Evolutionary conservation across 2,888 invertebrate genomes (phyloP).

Genomic region (Pelosia muscerda): DNA sequence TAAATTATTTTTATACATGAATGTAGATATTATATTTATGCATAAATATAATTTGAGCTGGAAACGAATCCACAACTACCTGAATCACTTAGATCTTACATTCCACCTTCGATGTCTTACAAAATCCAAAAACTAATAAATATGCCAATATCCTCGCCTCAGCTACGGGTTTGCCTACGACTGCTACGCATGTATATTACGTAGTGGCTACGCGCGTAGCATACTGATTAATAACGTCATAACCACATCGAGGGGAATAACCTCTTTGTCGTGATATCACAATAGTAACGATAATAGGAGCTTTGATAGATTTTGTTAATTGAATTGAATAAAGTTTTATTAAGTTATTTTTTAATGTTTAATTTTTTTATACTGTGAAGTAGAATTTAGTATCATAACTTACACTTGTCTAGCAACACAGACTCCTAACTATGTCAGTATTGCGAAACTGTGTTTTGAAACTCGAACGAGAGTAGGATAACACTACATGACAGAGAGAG

Average conservation of each 20-base stretch:
- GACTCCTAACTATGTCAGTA: constrained; percentile 2
- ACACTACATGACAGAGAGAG: constrained; percentile 24
- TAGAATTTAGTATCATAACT: not conserved
- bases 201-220: not conserved
- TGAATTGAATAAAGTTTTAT: not conserved
- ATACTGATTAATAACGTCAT: not conserved
- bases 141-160: not conserved
- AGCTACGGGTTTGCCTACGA: not conserved
- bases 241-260: not conserved
- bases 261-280: not conserved
- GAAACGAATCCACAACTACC: too few relatives aligned
- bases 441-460: constrained; percentile 27
- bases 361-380: not conserved
- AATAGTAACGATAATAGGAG: not conserved
- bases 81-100: not conserved
- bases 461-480: constrained; percentile 25
- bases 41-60: too few relatives aligned
- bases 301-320: not conserved
- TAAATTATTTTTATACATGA: too few relatives aligned
- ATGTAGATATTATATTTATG: too few relatives aligned
- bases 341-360: not conserved
- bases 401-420: not conserved
- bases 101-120: not conserved
- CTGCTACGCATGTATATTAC: not conserved
- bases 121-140: not conserved